Percentiles rank a stretch among this genome's conserved stretches.
Conservation (phyloP, 2,113 vertebrate genomes). For the Bathybates hornii region DNA sequence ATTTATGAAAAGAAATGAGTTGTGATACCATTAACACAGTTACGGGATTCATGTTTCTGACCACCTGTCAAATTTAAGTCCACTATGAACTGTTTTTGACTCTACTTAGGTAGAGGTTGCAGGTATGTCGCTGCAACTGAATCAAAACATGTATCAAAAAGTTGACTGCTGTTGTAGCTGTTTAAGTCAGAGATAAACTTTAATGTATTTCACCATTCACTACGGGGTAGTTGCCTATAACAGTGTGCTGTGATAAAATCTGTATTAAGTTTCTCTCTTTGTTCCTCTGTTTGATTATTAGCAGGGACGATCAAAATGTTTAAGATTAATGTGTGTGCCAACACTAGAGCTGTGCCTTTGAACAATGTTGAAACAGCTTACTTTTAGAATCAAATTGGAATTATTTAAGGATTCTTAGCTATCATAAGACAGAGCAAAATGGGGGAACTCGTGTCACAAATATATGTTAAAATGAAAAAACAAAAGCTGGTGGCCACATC, state of each 20-base stretch:
- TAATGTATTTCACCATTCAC: not conserved
- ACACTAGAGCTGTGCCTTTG: not conserved
- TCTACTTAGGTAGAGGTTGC: not conserved
- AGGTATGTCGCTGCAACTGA: not conserved
- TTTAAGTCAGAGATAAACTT: not conserved
- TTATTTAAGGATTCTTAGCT: not conserved
- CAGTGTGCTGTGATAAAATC: not conserved
- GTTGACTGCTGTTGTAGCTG: not conserved
- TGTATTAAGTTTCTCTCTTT: not conserved
- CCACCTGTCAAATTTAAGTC: not conserved
- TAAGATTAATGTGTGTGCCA: not conserved
- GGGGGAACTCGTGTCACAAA: not conserved
- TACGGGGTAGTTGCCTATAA: not conserved
- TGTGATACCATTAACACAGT: not conserved
- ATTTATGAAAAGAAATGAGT: not conserved
- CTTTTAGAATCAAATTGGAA: not conserved
- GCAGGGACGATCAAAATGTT: not conserved
- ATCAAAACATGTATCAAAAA: not conserved
- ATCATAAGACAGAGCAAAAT: not conserved
- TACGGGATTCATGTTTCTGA: not conserved
- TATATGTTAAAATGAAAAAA: not conserved
- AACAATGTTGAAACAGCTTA: not conserved
- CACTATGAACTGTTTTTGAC: not conserved
- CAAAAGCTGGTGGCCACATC: not conserved
- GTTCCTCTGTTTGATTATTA: not conserved